Percentiles rank a stretch among this genome's conserved stretches.
Evolutionary conservation across 2,113 vertebrate species (phyloP).

Genomic region (Loxodonta africana): DNA sequence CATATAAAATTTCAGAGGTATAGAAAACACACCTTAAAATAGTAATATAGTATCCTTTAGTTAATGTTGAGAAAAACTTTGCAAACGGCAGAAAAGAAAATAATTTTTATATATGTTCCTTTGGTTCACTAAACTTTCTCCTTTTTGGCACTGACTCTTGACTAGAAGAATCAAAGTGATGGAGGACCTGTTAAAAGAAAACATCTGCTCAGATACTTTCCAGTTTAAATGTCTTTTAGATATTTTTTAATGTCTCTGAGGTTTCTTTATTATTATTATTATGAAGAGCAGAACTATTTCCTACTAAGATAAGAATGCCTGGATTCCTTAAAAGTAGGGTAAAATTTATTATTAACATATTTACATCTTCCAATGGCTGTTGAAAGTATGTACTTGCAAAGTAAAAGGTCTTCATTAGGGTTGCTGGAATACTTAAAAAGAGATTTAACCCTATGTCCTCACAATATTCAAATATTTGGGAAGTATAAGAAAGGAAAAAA

Average conservation of each 20-base stretch:
- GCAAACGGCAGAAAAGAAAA: not conserved
- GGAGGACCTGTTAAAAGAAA: constrained; percentile 87
- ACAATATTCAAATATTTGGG: constrained; percentile 62
- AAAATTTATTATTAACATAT: constrained; percentile 43
- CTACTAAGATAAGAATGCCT: not conserved
- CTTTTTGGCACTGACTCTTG: constrained; percentile 91
- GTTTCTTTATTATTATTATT: not conserved
- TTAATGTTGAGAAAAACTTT: constrained; percentile 24
- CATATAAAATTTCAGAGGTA: constrained; percentile 53
- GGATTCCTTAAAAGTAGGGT: constrained; percentile 40
- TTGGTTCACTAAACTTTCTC: constrained; percentile 95
- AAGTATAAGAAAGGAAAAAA: not conserved
- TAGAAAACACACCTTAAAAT: constrained; percentile 69
- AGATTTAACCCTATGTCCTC: constrained; percentile 51
- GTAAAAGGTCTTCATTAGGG: constrained; percentile 31
- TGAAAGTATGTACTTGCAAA: constrained; percentile 43
- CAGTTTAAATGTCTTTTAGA: constrained; percentile 30
- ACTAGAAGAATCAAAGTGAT: constrained; percentile 89
- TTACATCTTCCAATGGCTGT: constrained; percentile 8
- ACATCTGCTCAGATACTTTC: constrained; percentile 63
- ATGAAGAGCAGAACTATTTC: not conserved
- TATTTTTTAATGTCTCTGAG: not conserved
- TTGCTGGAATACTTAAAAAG: constrained; percentile 31
- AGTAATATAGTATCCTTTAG: constrained; percentile 39
- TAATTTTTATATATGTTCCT: constrained; percentile 86